Conservation (phyloP, 1,140 invertebrate species). For the Leptestheria dahalacensis region DNA sequence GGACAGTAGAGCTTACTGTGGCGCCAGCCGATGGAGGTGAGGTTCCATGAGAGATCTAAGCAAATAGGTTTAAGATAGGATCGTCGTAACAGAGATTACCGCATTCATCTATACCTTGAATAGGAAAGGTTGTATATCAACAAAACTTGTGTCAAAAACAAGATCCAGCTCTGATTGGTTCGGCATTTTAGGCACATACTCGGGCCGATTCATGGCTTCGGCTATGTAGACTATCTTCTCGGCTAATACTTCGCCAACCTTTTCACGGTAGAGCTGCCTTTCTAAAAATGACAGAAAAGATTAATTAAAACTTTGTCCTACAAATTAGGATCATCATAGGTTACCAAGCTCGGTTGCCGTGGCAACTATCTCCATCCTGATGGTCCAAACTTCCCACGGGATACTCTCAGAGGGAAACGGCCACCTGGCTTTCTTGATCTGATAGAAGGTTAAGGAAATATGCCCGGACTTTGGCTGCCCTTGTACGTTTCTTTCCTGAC, state of each 20-base stretch:
- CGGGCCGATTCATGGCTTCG: slow-evolving; percentile 84
- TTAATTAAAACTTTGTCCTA: neutral
- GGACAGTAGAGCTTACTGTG: slow-evolving; percentile 70
- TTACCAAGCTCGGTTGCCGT: slow-evolving; percentile 63
- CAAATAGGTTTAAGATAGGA: slow-evolving; percentile 2
- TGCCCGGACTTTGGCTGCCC: slow-evolving; percentile 55
- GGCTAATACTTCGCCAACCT: slow-evolving; percentile 74
- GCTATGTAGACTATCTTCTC: slow-evolving; percentile 88
- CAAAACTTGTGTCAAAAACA: slow-evolving; percentile 82
- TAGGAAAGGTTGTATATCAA: slow-evolving; percentile 88
- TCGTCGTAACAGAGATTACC: neutral
- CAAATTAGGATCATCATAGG: neutral
- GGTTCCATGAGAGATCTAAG: slow-evolving; percentile 51
- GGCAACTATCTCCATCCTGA: slow-evolving; percentile 72
- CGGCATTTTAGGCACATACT: slow-evolving; percentile 91
- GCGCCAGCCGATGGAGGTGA: slow-evolving; percentile 45
- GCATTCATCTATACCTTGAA: slow-evolving; percentile 46
- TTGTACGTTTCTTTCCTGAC: slow-evolving; percentile 32
- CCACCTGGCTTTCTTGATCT: slow-evolving; percentile 76
- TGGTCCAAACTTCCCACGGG: slow-evolving; percentile 95
- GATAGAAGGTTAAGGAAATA: slow-evolving; percentile 90
- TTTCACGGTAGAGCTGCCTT: slow-evolving; percentile 68
- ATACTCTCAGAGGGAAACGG: slow-evolving; percentile 73
- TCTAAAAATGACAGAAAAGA: slow-evolving; percentile 39
- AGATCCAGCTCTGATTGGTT: slow-evolving; percentile 78